Evolutionary conservation across 2,113 vertebrate genomes (phyloP).

Genomic region (Leptobrachium ailaonicum): DNA sequence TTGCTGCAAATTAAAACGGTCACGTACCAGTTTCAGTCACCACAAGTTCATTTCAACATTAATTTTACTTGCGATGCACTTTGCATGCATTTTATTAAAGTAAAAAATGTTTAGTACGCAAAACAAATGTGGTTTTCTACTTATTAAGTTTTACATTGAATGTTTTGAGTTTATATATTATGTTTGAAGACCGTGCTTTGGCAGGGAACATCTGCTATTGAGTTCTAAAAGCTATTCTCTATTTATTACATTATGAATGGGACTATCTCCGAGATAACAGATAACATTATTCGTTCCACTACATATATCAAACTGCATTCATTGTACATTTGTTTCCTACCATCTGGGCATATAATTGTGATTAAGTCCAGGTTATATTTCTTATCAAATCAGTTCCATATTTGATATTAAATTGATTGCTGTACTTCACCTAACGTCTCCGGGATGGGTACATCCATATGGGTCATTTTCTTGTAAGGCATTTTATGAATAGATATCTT

Average conservation of each 20-base stretch:
- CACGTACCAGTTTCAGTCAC: too few relatives aligned
- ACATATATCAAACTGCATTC: slow-evolving; percentile 1
- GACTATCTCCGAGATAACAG: slow-evolving; percentile 12
- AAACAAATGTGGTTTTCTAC: too few relatives aligned
- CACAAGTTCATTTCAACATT: too few relatives aligned
- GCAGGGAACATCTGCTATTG: slow-evolving; percentile 20
- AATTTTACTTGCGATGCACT: too few relatives aligned
- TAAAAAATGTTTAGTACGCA: too few relatives aligned
- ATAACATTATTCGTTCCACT: slow-evolving; percentile 21
- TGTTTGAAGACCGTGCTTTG: not conserved
- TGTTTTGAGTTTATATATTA: too few relatives aligned
- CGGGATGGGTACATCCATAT: too few relatives aligned
- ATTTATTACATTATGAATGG: slow-evolving; percentile 8
- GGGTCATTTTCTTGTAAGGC: too few relatives aligned
- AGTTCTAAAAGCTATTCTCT: not conserved
- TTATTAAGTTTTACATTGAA: too few relatives aligned
- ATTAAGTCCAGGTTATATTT: slow-evolving; percentile 3
- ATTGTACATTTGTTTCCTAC: not conserved
- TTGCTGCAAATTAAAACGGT: too few relatives aligned
- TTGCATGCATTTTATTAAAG: too few relatives aligned
- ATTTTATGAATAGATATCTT: too few relatives aligned
- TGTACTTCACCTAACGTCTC: not conserved
- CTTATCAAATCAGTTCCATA: slow-evolving; percentile 9
- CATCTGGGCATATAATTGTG: slow-evolving; percentile 8
- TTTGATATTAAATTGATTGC: not conserved